Percentiles rank a stretch among this genome's conserved stretches.
Conservation (phyloP, 2,888 invertebrate species). For the Piscicola geometra region DNA sequence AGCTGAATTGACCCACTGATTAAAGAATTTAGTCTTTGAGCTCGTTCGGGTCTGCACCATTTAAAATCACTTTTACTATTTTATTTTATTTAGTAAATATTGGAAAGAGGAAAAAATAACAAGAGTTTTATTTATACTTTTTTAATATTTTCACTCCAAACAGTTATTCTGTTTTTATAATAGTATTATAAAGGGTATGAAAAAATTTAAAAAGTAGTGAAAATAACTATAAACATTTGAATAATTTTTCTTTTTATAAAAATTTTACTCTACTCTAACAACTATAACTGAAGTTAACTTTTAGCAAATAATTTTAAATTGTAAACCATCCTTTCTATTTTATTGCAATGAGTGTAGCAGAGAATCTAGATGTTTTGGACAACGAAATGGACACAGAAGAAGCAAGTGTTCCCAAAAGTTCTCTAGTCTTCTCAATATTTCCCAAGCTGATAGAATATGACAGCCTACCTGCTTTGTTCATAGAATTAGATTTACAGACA, state of each 20-base stretch:
- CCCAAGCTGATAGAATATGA: background rate
- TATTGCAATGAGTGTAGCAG: background rate
- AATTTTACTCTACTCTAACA: slow-evolving; percentile 1
- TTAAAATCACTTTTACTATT: no score
- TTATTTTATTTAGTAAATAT: no score
- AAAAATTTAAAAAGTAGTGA: background rate
- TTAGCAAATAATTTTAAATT: background rate
- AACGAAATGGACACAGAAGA: background rate
- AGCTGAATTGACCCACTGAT: no score
- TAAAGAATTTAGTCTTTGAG: no score
- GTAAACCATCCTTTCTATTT: background rate
- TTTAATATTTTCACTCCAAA: no score
- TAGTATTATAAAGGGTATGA: no score
- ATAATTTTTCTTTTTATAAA: no score
- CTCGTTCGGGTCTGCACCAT: no score
- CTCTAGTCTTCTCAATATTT: slow-evolving; percentile 1
- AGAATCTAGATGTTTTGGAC: slow-evolving; percentile 9
- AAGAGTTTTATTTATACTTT: no score
- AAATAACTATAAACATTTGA: background rate
- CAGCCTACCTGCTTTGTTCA: background rate
- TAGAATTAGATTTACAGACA: slow-evolving; percentile 27
- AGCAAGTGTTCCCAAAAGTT: background rate
- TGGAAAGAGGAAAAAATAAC: no score
- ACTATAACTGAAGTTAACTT: background rate
- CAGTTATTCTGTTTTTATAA: no score